Evolutionary conservation across 2,113 vertebrate genomes (phyloP), one percentile per base, ranked within the genome.

Genomic region (Apaloderma vittatum): DNA sequence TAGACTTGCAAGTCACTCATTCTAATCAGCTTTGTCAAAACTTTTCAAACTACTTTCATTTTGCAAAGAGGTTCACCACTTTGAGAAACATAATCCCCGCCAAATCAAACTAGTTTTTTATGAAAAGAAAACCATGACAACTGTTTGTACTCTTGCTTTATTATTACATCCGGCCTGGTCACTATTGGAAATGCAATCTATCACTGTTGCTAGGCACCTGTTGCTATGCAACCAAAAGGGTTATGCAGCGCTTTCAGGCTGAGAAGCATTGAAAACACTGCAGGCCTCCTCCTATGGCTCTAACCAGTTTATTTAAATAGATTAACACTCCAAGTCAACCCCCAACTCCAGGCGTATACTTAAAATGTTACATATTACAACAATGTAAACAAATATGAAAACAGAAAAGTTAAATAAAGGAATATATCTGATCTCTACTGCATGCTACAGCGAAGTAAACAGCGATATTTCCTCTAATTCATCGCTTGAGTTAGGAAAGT

Each of bases 181-280:
- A 98, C 97, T 98, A 98, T 97, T 97, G 97, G 98, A 98, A 98
- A 98, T 98, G 98, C 98, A 98, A 98, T 98, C 97, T 98, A 97
- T 98, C 97, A 96, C 59, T 90, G 98, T 98, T 98, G 98, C 98
- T 98, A 98, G 97, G 98, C 97, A 96, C 93, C 97, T 94, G 98
- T 98, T 98, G 98, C 98, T 97, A 97, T 52, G 98, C 98, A 98
- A 98, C 98, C 96, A 95, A 97, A 98, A 98, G 97, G 96, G 98
- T 88, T 98, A 98, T 98, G 97, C 95, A 63, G 97, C 37, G 91
- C 97, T 98, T 98, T 97, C 97, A 97, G 97, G 81, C 96, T 96
- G 95, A 96, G 95, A 94, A 97, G 94, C 82, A 16, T 97, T 98
- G 97, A 98, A 98, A 98, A 98, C 97, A 97, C 97, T 74, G 57